A percentile compares a stretch with the other conserved stretches of the same genome.
Evolutionary conservation across 1,140 invertebrate genomes (phyloP).

Genomic region (Thaumetopoea pityocampa): DNA sequence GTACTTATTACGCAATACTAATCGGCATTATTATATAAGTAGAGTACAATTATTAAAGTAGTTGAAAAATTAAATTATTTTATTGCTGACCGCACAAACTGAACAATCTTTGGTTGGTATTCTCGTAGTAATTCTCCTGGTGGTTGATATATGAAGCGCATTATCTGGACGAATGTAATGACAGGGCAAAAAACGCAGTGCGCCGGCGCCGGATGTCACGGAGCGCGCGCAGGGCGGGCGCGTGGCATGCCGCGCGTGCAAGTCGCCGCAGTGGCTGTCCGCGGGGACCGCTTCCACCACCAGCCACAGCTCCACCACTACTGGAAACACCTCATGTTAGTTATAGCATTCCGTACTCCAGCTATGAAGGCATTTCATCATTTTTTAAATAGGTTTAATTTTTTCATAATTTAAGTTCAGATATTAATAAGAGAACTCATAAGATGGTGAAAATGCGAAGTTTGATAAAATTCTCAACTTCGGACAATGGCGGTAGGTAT

Average conservation of each 20-base stretch:
- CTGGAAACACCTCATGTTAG: constrained; percentile 68
- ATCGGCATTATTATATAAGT: too few species aligned
- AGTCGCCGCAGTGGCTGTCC: constrained; percentile 58
- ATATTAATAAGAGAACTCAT: constrained; percentile 33
- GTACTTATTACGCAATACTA: too few species aligned
- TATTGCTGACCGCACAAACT: too few species aligned
- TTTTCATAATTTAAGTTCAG: constrained; percentile 34
- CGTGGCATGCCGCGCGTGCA: constrained; percentile 42
- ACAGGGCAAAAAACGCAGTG: constrained; percentile 59
- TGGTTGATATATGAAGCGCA: too few species aligned
- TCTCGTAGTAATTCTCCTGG: too few species aligned
- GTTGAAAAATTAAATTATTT: too few species aligned
- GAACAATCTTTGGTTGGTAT: too few species aligned
- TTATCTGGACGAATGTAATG: neutral
- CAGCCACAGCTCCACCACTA: constrained; percentile 70
- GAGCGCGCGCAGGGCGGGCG: constrained; percentile 44
- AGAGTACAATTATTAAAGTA: too few species aligned
- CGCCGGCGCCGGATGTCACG: constrained; percentile 69
- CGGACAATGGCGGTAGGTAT: constrained; percentile 64
- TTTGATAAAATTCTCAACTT: constrained; percentile 64
- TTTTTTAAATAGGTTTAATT: too few species aligned
- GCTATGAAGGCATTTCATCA: too few species aligned
- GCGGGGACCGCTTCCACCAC: constrained; percentile 57
- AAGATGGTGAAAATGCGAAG: constrained; percentile 54
- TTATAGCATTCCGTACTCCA: too few species aligned